phyloP scores from a whole-genome alignment of 2,888 invertebrate genomes.

The Andrena minutula region DNA sequence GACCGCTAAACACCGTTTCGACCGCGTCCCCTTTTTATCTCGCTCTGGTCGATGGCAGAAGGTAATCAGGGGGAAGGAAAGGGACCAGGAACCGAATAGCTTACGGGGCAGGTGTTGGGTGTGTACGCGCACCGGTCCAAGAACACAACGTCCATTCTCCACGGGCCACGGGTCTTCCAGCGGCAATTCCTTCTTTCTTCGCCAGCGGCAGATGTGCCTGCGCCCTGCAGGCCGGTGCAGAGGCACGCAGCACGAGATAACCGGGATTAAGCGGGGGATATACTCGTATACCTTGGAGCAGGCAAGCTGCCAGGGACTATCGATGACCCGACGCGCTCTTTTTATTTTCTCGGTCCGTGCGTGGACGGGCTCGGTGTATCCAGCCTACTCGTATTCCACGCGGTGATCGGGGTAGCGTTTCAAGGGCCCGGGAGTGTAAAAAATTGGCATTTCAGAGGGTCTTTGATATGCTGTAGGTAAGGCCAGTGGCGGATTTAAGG shows the following conservation, averaged over 20 bases:
- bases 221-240: constrained; percentile 60
- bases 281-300: constrained; percentile 12
- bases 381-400: constrained; percentile 27
- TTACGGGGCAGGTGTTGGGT: constrained; percentile 63
- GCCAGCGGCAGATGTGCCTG: constrained; percentile 59
- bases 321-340: constrained; percentile 36
- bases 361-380: neutral
- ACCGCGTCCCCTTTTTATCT: too few species aligned
- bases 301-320: constrained; percentile 52
- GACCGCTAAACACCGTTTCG: too few species aligned
- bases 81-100: constrained; percentile 41
- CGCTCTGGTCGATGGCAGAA: constrained; percentile 27
- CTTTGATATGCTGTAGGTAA: too few species aligned
- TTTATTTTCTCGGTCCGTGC: neutral
- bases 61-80: constrained; percentile 41
- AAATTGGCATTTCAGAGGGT: neutral
- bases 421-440: neutral
- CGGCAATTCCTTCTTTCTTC: constrained; percentile 62
- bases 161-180: constrained; percentile 37
- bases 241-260: constrained; percentile 69
- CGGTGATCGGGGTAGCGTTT: constrained; percentile 19
- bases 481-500: too few species aligned
- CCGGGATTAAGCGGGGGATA: constrained; percentile 60
- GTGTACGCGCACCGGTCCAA: constrained; percentile 54
- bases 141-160: constrained; percentile 55